Conservation (phyloP, 1,140 invertebrate species). For the Macrotrachela quadricornifera region DNA sequence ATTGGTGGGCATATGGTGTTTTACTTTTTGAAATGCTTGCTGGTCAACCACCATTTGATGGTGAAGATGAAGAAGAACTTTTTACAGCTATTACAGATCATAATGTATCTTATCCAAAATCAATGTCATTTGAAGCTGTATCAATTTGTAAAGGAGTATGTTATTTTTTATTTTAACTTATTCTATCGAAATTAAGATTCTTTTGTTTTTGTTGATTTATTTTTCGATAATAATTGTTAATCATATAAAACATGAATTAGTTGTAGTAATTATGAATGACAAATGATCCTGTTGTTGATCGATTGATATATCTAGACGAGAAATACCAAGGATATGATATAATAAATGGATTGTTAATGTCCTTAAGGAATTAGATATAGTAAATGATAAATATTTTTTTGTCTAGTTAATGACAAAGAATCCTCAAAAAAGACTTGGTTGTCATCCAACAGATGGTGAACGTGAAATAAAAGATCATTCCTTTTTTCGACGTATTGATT, state of each 20-base stretch:
- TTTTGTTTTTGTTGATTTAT: slow-evolving; percentile 3
- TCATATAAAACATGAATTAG: too few species aligned
- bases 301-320: too few species aligned
- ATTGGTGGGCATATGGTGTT: slow-evolving; percentile 77
- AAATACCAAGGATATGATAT: too few species aligned
- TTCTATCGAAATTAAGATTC: background rate
- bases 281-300: too few species aligned
- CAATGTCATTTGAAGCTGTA: slow-evolving; percentile 75
- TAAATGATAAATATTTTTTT: too few species aligned
- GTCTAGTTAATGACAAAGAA: slow-evolving; percentile 75
- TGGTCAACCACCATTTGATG: slow-evolving; percentile 89
- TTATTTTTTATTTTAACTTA: slow-evolving; percentile 10
- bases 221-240: too few species aligned
- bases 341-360: too few species aligned
- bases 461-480: slow-evolving; percentile 78
- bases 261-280: too few species aligned
- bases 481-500: slow-evolving; percentile 92
- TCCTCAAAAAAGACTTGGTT: slow-evolving; percentile 75
- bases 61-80: slow-evolving; percentile 95
- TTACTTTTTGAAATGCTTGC: slow-evolving; percentile 94
- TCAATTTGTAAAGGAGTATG: slow-evolving; percentile 83
- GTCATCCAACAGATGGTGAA: slow-evolving; percentile 50
- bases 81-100: slow-evolving; percentile 91
- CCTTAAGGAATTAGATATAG: too few species aligned
- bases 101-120: slow-evolving; percentile 92